These are phyloP conservation scores for Sula dactylatra DNA, from an alignment of 2,113 vertebrate genomes.

Conservation along the genomic window DNA sequence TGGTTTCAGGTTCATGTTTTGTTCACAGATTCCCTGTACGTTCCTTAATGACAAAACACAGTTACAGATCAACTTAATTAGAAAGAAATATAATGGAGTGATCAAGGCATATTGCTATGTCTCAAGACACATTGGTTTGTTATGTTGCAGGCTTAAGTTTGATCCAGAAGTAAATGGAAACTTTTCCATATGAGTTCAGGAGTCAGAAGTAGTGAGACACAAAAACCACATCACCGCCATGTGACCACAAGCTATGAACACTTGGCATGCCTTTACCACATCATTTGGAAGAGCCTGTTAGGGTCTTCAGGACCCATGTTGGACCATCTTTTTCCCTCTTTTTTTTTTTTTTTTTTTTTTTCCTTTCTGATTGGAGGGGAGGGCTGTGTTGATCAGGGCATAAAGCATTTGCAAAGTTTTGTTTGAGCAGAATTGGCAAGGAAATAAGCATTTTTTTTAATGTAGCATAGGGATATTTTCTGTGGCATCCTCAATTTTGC, in stretches of 20 bases:
- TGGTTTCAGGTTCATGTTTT: neutral
- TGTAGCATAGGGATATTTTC: neutral
- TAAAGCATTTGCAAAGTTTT: neutral
- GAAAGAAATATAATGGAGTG: neutral
- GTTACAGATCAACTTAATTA: neutral
- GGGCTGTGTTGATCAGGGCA: neutral
- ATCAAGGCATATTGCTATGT: neutral
- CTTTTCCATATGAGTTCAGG: neutral
- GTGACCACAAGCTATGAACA: neutral
- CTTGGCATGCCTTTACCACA: neutral
- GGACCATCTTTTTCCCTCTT: neutral
- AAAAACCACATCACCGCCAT: fast-evolving
- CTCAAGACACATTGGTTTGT: neutral
- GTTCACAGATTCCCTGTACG: neutral
- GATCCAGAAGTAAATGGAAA: neutral
- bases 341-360: no score
- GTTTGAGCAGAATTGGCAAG: neutral
- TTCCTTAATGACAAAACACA: neutral
- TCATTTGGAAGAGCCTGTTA: neutral
- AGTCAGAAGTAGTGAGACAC: neutral
- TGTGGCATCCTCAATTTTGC: neutral
- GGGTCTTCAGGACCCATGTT: neutral
- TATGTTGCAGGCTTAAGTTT: neutral
- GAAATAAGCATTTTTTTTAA: neutral
- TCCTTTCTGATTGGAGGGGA: neutral